These are phyloP conservation scores for Quiscalus mexicanus DNA, from an alignment of 2,113 vertebrate species.

Conservation along the genomic window DNA sequence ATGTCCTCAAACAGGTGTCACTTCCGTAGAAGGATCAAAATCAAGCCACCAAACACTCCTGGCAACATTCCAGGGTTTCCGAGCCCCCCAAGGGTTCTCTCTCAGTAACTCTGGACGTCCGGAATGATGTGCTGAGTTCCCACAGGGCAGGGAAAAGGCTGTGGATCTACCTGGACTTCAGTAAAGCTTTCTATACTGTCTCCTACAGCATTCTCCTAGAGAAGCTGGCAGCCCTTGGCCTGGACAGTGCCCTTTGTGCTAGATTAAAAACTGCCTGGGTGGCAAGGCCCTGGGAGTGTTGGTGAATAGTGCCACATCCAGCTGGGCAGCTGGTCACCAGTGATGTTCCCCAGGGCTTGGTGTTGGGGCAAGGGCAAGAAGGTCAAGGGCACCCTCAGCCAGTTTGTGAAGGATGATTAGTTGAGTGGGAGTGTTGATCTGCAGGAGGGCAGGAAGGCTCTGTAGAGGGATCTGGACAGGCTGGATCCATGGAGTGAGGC, in stretches of 20 bases:
- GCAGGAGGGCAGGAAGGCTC: not conserved
- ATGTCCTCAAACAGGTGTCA: no score
- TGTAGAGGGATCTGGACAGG: not conserved
- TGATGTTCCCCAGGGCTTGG: not conserved
- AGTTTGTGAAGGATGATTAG: rapidly evolving
- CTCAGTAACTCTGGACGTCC: no score
- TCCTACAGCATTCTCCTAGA: not conserved
- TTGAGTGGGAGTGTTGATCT: not conserved
- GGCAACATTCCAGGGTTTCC: no score
- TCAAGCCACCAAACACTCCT: no score
- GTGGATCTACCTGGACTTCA: not conserved
- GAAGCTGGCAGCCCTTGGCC: not conserved
- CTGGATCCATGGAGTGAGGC: not conserved
- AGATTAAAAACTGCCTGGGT: not conserved
- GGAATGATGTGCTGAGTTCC: no score
- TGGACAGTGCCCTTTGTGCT: not conserved
- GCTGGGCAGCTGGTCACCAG: not conserved
- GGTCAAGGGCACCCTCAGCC: not conserved
- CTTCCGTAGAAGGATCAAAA: no score
- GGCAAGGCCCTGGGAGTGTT: not conserved
- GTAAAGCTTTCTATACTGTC: not conserved
- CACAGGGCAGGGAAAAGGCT: not conserved
- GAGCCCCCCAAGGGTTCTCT: no score
- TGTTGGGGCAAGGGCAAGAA: no score
- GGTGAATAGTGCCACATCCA: not conserved